Evolutionary conservation across 2,888 invertebrate species (phyloP), one percentile per base, ranked within the genome.

Genomic region (Mythimna impura): DNA sequence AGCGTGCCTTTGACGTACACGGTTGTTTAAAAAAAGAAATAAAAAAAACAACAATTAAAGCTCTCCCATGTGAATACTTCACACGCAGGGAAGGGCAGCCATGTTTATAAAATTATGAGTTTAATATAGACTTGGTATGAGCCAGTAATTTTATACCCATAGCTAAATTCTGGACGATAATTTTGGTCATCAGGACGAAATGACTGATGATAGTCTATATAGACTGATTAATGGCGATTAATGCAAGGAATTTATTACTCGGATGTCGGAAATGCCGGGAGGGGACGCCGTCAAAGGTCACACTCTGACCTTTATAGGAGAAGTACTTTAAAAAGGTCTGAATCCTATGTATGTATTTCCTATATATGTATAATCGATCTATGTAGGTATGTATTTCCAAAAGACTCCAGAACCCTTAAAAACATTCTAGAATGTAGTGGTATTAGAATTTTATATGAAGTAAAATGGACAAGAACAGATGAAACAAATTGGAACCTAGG

Each of bases 201-300:
- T 64, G 36, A 76, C 54, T 75, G 52, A 62, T 66, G 55, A 36
- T 63, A n/a, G 47, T 58, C 22, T 55, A 66, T 40, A 36, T 54
- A 17, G 6, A 73, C 22, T 77, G 52, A 82, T 58, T 63, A 82
- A 81, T 76, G 60, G 81, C 64, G 75, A 63, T 60, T 54, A 63
- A 75, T 65, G 58, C 66, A 64, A 54, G 40, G 58, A 58, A 82
- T 77, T 82, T 77, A 82, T 68, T 68, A 69, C 65, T 82, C 58
- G 25, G 57, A 58, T 63, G 68, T 77, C 68, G 62, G 63, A 77
- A 77, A 82, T 63, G 47, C 22, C 61, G 67, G 57, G 63, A 82
- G 78, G 82, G 77, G 81, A 76, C 76, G 54, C 77, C 69, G n/a
- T 58, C 43, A 63, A 77, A 77, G 78, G 77, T 78, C 77, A 82